These are phyloP conservation scores for Atherinosoma microstoma DNA, from an alignment of 2,797 vertebrate genomes.

Conservation along the genomic window DNA sequence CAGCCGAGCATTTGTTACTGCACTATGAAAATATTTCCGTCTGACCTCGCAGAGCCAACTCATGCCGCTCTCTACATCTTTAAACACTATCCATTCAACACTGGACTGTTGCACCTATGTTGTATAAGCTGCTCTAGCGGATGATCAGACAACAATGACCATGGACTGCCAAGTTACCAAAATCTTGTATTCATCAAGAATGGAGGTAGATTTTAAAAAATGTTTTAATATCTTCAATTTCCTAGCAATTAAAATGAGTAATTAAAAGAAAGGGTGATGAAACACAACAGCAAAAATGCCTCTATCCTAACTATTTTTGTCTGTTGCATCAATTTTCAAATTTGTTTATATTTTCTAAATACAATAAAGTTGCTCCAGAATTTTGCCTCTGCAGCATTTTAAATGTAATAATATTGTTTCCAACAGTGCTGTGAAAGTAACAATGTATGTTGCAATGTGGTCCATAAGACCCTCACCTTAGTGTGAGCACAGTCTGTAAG, in stretches of 20 bases:
- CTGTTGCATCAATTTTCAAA: not conserved
- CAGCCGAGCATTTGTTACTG: not conserved
- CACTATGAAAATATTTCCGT: not conserved
- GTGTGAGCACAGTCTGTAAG: constrained; percentile 80
- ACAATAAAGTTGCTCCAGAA: not conserved
- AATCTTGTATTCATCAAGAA: not conserved
- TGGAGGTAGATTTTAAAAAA: not conserved
- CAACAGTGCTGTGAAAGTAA: not conserved
- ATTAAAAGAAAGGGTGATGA: not conserved
- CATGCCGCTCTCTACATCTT: not conserved
- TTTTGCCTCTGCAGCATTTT: not conserved
- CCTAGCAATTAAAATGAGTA: not conserved
- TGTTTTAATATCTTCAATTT: too few species aligned
- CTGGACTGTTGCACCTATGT: not conserved
- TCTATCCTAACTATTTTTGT: not conserved
- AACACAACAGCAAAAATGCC: not conserved
- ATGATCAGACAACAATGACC: too few species aligned
- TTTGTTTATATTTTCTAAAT: not conserved
- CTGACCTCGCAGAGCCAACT: not conserved
- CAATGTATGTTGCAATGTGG: not conserved
- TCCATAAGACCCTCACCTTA: constrained; percentile 68
- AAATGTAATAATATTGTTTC: not conserved
- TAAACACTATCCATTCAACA: not conserved
- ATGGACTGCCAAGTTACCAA: too few species aligned
- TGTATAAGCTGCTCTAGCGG: too few species aligned